A percentile compares a stretch with the other conserved stretches of the same genome.
Conservation (phyloP, 2,113 vertebrate species). For the Saccopteryx leptura region DNA sequence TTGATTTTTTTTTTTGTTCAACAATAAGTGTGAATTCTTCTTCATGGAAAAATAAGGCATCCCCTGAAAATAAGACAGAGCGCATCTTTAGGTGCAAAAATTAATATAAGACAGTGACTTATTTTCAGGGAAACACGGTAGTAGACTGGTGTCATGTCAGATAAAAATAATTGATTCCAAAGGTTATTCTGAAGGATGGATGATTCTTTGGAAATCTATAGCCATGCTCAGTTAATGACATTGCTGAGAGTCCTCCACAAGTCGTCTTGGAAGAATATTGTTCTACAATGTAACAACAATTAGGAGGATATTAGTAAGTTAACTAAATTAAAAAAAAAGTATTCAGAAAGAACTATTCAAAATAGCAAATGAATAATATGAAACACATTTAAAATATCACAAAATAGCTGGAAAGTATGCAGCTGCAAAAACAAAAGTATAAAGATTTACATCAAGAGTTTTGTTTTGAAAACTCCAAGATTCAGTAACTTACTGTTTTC, state of each 20-base stretch:
- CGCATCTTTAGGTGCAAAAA: no score
- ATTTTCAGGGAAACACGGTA: background rate
- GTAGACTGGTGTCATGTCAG: background rate
- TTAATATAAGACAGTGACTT: no score
- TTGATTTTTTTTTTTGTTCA: no score
- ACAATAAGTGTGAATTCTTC: no score
- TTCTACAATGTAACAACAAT: constrained; percentile 41
- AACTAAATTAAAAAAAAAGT: background rate
- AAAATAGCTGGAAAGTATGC: constrained; percentile 32
- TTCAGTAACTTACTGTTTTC: constrained; percentile 67
- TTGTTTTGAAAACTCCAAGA: constrained; percentile 56
- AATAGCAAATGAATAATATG: constrained; percentile 35
- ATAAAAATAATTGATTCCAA: constrained; percentile 30
- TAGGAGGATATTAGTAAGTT: background rate
- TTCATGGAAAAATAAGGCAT: no score
- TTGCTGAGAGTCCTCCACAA: background rate
- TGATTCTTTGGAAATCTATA: background rate
- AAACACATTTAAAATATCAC: constrained; percentile 57
- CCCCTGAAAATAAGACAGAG: no score
- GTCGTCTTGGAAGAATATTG: background rate
- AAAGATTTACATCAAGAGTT: constrained; percentile 57
- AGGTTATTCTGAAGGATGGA: constrained; percentile 13
- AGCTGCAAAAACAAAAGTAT: constrained; percentile 61
- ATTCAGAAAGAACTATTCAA: constrained; percentile 40
- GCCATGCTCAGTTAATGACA: background rate